phyloP scores from a whole-genome alignment of 2,888 invertebrate species.

The Meiosimyza decipiens region DNA sequence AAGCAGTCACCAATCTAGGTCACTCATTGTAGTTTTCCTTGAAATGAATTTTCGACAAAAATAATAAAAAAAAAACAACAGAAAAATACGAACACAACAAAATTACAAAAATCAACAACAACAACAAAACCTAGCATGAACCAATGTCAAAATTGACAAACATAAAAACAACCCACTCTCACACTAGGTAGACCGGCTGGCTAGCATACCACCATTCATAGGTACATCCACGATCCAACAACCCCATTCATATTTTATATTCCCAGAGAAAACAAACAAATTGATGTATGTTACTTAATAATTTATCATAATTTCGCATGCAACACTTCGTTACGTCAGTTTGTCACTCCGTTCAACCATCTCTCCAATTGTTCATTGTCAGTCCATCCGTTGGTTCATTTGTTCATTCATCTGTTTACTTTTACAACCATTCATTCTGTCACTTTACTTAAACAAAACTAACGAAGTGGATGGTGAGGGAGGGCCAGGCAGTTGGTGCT shows the following conservation, averaged over 20 bases:
- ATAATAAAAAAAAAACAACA: neutral
- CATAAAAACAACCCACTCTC: no score
- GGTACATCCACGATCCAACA: neutral
- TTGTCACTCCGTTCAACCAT: no score
- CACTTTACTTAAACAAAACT: neutral
- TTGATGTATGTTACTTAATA: slow-evolving; percentile 12
- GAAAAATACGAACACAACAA: no score
- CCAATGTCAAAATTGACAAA: slow-evolving; percentile 18
- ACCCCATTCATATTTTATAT: no score
- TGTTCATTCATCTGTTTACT: no score
- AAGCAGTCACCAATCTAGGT: slow-evolving; percentile 9
- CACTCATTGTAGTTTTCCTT: slow-evolving; percentile 17
- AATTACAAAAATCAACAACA: neutral
- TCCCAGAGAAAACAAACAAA: neutral
- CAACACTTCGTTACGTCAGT: neutral
- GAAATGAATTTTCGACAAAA: slow-evolving; percentile 13
- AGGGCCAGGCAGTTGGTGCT: no score
- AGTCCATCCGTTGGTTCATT: no score
- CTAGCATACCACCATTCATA: neutral
- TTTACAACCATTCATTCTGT: no score
- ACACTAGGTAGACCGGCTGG: no score
- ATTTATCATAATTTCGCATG: slow-evolving; percentile 18
- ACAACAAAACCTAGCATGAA: neutral
- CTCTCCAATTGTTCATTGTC: no score
- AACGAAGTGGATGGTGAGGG: neutral